Evolutionary conservation across 2,113 vertebrate species (phyloP).

Genomic region (Morphnarchus princeps): DNA sequence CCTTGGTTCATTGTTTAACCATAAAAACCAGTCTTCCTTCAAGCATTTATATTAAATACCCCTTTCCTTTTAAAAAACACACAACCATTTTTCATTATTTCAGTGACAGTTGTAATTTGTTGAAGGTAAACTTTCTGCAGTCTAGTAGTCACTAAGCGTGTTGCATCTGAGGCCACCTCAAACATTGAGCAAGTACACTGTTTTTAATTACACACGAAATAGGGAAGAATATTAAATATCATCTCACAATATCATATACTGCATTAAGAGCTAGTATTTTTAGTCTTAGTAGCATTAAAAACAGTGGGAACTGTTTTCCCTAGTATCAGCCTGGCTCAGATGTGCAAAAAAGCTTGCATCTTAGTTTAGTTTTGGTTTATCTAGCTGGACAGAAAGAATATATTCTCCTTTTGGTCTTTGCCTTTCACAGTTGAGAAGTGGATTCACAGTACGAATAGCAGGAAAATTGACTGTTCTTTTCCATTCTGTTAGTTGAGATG

Average conservation of each 20-base stretch:
- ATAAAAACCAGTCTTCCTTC: neutral
- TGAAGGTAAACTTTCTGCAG: neutral
- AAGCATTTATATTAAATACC: neutral
- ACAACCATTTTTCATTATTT: neutral
- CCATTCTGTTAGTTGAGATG: neutral
- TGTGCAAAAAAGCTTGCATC: neutral
- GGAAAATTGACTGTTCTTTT: neutral
- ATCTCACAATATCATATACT: neutral
- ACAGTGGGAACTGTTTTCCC: neutral
- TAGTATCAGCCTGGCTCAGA: neutral
- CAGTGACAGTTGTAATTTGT: neutral
- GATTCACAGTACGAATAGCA: neutral
- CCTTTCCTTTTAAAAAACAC: neutral
- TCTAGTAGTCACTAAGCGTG: neutral
- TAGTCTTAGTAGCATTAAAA: neutral
- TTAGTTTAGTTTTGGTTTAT: neutral
- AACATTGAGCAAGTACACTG: neutral
- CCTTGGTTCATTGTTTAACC: neutral
- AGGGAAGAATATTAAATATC: neutral
- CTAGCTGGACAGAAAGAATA: neutral
- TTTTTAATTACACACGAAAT: neutral
- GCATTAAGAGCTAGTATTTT: neutral
- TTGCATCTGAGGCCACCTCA: neutral
- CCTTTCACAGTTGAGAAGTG: neutral
- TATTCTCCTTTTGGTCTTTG: neutral